Base-by-base conservation (phyloP, 2,888 invertebrate genomes). In the Oscheius sp. region DNA sequence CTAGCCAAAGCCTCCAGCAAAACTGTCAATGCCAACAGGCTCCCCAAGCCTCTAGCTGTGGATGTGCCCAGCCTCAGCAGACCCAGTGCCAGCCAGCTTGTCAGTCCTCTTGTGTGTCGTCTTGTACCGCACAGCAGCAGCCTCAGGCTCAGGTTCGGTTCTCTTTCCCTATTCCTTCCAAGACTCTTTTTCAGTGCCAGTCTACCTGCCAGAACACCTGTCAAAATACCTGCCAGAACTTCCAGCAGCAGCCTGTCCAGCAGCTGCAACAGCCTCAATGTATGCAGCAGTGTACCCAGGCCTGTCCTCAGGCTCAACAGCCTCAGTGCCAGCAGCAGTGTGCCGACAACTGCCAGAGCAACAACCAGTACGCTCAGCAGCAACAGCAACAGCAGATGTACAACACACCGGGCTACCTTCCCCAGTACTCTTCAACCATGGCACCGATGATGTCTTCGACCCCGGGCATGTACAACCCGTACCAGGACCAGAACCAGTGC, bases 331-430 rank as follows among this genome's bases (percentile, higher is more conserved):
- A 74, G 2, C 78, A 78, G 51, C 53, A 76, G 11, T 81, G 81
- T 33, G 42, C 42, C 42, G 7, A 42, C 42, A 42, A 42, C 42
- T 42, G 73, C n/a, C 13, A 29, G 62, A 75, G 74, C 33, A 76
- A 79, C 66, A 73, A 81, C 47, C 79, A 79, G 59, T 81, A 81
- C 71, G 76, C 78, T 47, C 78, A 81, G 63, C 79, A 81, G 60
- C 73, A 77, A 48, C 59, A 72, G 62, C 76, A 79, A n/a, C 79
- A 81, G 70, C 76, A 77, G 73, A 81, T 76, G 58, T 81, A 81
- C 72, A 74, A 76, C 63, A 79, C 79, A 47, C 81, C 81, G 29
- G 81, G 81, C 47, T 66, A 70, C 21, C 74, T 81, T 35, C 81
- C 81, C 70, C 62, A 76, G 21, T 81, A 81, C 66, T 75, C 76